Conservation (phyloP, 2,113 vertebrate genomes). For the Pedetes capensis region DNA sequence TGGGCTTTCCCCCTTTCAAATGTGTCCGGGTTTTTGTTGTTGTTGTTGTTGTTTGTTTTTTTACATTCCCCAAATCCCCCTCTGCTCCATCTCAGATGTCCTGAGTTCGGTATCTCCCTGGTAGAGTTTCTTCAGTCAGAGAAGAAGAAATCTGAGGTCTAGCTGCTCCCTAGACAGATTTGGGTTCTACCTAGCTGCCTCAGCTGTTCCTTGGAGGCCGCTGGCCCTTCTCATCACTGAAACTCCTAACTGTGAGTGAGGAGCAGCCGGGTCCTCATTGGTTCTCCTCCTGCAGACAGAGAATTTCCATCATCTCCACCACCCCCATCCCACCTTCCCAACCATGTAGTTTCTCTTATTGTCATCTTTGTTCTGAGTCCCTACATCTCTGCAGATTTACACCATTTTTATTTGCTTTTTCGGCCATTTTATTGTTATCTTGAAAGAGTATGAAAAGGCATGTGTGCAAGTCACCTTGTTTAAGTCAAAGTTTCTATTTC, state of each 20-base stretch:
- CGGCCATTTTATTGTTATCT: background rate
- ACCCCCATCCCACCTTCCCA: rapidly evolving
- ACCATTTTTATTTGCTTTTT: background rate
- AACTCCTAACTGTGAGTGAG: background rate
- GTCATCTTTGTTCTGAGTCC: background rate
- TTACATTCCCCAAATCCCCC: background rate
- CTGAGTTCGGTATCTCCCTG: background rate
- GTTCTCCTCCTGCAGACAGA: rapidly evolving
- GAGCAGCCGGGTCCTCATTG: rapidly evolving
- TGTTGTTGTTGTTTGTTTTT: no score
- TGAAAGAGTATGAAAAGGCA: background rate
- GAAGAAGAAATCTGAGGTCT: background rate
- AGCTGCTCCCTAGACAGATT: background rate
- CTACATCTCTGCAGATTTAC: background rate
- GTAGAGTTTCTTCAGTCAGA: background rate
- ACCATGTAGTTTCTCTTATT: background rate
- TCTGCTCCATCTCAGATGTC: background rate
- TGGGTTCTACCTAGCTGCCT: background rate
- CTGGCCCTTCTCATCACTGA: background rate
- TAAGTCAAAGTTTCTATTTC: constrained; percentile 24
- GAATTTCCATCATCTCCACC: background rate
- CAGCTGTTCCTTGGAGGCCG: background rate
- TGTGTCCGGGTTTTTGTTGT: no score
- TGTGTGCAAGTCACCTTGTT: constrained; percentile 26
- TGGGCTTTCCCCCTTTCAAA: background rate